phyloP scores from a whole-genome alignment of 2,113 vertebrate species.

The Platanista minor region DNA sequence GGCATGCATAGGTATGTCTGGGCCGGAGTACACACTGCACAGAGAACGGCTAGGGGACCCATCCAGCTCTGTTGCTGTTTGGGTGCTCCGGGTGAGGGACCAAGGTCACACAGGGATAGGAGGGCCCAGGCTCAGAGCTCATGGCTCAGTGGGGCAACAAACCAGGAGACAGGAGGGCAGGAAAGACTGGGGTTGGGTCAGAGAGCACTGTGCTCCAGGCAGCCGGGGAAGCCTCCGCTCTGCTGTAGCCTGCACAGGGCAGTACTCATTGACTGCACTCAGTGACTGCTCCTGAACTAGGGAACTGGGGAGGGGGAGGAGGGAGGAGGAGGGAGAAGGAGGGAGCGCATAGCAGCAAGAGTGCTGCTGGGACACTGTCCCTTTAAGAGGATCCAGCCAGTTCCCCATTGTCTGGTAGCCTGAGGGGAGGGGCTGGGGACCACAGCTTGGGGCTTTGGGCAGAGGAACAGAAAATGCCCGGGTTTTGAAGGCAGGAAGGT shows the following conservation, averaged over 20 bases:
- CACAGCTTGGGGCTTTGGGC: neutral
- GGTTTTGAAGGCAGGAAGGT: neutral
- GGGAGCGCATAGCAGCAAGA: neutral
- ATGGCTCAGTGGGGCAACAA: neutral
- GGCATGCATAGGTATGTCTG: rapidly evolving
- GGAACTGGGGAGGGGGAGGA: neutral
- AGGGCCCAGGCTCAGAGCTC: neutral
- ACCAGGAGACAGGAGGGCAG: neutral
- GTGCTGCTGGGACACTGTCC: neutral
- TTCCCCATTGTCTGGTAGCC: slow-evolving; percentile 58
- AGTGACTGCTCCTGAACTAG: neutral
- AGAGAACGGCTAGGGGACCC: neutral
- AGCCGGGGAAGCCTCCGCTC: neutral
- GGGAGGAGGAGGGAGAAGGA: neutral
- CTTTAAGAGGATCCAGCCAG: slow-evolving; percentile 61
- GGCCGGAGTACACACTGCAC: neutral
- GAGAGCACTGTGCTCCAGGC: rapidly evolving
- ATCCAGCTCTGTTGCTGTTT: neutral
- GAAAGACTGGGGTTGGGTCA: neutral
- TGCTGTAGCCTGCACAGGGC: neutral
- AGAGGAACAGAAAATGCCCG: neutral
- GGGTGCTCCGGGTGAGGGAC: neutral
- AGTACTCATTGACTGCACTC: neutral
- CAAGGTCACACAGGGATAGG: neutral
- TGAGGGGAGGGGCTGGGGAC: neutral